Conservation (phyloP, 2,113 vertebrate species). For the Neotoma lepida region DNA sequence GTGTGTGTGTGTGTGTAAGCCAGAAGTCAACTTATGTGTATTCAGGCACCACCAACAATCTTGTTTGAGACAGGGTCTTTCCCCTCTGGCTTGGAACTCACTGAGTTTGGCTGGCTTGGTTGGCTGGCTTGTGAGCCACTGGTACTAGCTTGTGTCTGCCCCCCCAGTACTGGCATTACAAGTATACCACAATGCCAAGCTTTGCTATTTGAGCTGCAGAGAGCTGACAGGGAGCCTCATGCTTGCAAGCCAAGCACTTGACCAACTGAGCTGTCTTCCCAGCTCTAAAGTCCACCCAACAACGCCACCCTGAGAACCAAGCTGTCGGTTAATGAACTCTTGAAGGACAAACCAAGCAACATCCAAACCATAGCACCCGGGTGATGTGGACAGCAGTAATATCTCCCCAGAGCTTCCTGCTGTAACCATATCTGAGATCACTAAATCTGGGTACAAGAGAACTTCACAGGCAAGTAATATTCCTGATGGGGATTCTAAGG, state of each 20-base stretch:
- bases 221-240: no score
- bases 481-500: neutral
- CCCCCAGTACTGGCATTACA: no score
- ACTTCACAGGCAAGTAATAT: neutral
- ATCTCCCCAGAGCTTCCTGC: neutral
- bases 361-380: neutral
- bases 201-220: neutral
- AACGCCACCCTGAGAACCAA: neutral
- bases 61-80: neutral
- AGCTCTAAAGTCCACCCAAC: no score
- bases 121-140: neutral
- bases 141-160: neutral
- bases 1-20: neutral
- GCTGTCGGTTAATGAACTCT: neutral
- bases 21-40: neutral
- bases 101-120: neutral
- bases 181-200: neutral
- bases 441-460: neutral
- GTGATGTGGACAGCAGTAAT: neutral
- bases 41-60: neutral
- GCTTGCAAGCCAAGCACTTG: neutral
- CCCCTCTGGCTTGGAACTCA: neutral
- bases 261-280: neutral
- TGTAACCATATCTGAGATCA: no score
- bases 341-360: neutral